Base-by-base conservation (phyloP, 2,888 invertebrate genomes). In the Drosophila borborema region DNA sequence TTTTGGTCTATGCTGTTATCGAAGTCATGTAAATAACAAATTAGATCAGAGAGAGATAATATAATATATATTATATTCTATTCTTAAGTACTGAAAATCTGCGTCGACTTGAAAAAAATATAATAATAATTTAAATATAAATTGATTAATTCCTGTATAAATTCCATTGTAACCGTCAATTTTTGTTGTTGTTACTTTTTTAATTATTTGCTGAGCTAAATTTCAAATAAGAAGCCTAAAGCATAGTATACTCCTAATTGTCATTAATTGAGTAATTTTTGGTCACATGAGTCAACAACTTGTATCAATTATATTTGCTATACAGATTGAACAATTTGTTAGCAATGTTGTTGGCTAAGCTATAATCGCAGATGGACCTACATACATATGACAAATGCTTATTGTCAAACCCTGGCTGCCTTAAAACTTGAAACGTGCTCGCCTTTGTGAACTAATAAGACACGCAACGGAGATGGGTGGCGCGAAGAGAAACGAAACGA, bases 401-500 rank as follows among this genome's bases (percentile, higher is more conserved):
- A 48, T 55, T 80, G 72, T 80, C 77, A 80, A 75, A 61, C 49
- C 76, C 80, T 80, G 76, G 41, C 48, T 80, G 74, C 64, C 79
- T 89, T 89, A 89, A 86, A 89, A 85, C 80, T 84, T 73, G 58
- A 80, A 87, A 80, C 79, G 87, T 85, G 87, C 72, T 79, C 80
- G 72, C 71, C 70, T 72, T 77, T 74, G 63, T 74, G 56, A 74
- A 72, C 90, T 89, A 89, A 86, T 89, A 86, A 86, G 85, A 85
- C 82, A 80, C 62, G 58, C 67, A 62, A 62, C 71, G 74, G 77
- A 89, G 72, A 78, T 81, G 82, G 46, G 69, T 48, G 51, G 53
- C 54, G 20, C 34, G 40, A 16, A 16, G 38, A 40, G 58, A 41
- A 61, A 61, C 38, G 38, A 14, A 16, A 40, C 16, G 40, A n/a